phyloP scores from a whole-genome alignment of 2,888 invertebrate genomes.

The Scelioninae gen. 2 region DNA sequence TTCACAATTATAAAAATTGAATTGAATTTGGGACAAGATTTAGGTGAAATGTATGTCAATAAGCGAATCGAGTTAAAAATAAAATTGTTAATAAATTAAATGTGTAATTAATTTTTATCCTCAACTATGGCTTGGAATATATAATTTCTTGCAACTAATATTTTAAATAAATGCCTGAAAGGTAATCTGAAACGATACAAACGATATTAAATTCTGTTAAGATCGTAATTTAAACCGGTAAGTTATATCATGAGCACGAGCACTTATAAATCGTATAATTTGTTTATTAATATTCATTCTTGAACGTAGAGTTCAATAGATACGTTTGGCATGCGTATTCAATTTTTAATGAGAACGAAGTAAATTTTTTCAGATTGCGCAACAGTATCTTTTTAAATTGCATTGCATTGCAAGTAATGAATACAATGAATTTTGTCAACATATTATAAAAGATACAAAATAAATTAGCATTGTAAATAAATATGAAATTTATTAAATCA shows the following conservation, averaged over 20 bases:
- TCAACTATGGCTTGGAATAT: not conserved
- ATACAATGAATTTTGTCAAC: not conserved
- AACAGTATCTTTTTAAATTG: not conserved
- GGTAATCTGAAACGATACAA: not conserved
- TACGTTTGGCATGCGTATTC: not conserved
- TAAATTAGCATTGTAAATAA: too few species aligned
- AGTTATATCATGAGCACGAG: not conserved
- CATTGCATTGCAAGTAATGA: not conserved
- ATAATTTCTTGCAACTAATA: not conserved
- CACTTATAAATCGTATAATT: conserved; percentile 42
- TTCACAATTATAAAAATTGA: too few species aligned
- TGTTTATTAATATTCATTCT: conserved; percentile 20
- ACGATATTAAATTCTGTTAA: not conserved
- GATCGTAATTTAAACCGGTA: conserved; percentile 1
- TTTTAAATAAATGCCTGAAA: not conserved
- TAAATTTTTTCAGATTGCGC: not conserved
- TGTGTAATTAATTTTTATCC: too few species aligned
- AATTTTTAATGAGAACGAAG: not conserved
- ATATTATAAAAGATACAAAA: too few species aligned
- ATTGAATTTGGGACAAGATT: too few species aligned
- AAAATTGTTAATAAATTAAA: too few species aligned
- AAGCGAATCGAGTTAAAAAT: too few species aligned
- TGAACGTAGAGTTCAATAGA: conserved; percentile 6
- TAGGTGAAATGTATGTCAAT: too few species aligned
- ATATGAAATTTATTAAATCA: too few species aligned